A percentile compares a stretch with the other conserved stretches of the same genome.
Evolutionary conservation across 2,888 invertebrate species (phyloP).

Genomic region (Sylvicola cinctus): DNA sequence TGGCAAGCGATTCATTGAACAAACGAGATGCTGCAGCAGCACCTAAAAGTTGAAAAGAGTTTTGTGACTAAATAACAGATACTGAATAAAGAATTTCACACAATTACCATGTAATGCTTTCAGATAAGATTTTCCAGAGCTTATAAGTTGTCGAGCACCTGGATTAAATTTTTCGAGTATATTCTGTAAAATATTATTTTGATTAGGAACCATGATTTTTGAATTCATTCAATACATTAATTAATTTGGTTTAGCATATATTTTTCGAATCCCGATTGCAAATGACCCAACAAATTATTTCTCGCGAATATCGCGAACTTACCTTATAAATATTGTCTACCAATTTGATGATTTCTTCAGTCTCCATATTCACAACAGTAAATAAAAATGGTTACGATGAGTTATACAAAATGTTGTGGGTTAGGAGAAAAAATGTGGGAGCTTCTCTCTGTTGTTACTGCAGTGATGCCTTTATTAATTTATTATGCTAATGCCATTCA

Average conservation of each 20-base stretch:
- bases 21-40: constrained; percentile 72
- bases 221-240: too few species aligned
- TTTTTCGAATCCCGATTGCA: not conserved
- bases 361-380: constrained; percentile 34
- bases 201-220: too few species aligned
- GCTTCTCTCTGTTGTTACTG: too few species aligned
- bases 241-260: not conserved
- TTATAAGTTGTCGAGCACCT: constrained; percentile 80
- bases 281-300: too few species aligned
- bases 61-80: constrained; percentile 1
- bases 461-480: too few species aligned
- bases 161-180: constrained; percentile 93
- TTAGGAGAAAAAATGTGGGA: too few species aligned
- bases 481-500: too few species aligned
- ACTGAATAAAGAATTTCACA: constrained; percentile 4
- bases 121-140: constrained; percentile 81
- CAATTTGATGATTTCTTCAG: constrained; percentile 75
- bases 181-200: constrained; percentile 55
- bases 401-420: too few species aligned
- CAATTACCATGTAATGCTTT: constrained; percentile 84
- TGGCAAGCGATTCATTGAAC: constrained; percentile 74
- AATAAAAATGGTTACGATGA: too few species aligned
- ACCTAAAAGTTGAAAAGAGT: constrained; percentile 31
- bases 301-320: constrained; percentile 13
- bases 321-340: constrained; percentile 86